A percentile compares a stretch with the other conserved stretches of the same genome.
Evolutionary conservation across 1,140 invertebrate genomes (phyloP).

Genomic region (Agrilus planipennis): DNA sequence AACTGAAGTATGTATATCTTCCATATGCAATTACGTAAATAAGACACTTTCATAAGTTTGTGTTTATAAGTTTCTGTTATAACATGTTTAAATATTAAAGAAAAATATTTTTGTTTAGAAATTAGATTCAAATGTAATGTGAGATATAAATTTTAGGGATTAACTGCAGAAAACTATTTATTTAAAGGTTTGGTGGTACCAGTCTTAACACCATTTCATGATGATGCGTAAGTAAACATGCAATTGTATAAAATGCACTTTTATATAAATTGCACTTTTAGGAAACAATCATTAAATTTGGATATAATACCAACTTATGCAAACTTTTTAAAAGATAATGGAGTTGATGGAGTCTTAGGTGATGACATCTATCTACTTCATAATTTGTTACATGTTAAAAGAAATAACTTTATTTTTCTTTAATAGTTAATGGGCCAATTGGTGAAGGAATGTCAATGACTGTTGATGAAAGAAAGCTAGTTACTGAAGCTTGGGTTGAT

Average conservation of each 20-base stretch:
- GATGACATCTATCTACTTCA: constrained; percentile 21
- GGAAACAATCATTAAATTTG: constrained; percentile 38
- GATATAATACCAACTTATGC: constrained; percentile 48
- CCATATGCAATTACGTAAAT: no score
- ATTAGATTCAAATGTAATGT: no score
- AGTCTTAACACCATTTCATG: constrained; percentile 53
- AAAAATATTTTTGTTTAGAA: no score
- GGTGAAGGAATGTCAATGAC: constrained; percentile 65
- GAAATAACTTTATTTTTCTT: no score
- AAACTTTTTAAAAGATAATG: constrained; percentile 41
- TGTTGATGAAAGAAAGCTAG: constrained; percentile 53
- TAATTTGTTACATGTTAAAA: neutral
- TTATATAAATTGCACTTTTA: constrained; percentile 17
- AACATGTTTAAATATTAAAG: no score
- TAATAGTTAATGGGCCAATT: constrained; percentile 61
- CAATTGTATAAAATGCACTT: constrained; percentile 2
- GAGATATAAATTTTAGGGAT: no score
- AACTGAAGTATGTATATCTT: no score
- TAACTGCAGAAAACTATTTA: no score
- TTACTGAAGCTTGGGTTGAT: constrained; percentile 55
- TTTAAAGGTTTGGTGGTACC: constrained; percentile 50
- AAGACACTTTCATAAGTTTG: no score
- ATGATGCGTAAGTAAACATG: constrained; percentile 39
- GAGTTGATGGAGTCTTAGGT: constrained; percentile 54
- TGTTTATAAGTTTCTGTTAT: no score